Percentiles rank a stretch among this genome's conserved stretches.
phyloP scores from a whole-genome alignment of 2,797 vertebrate species.

The Platyrinchus mystaceus region DNA sequence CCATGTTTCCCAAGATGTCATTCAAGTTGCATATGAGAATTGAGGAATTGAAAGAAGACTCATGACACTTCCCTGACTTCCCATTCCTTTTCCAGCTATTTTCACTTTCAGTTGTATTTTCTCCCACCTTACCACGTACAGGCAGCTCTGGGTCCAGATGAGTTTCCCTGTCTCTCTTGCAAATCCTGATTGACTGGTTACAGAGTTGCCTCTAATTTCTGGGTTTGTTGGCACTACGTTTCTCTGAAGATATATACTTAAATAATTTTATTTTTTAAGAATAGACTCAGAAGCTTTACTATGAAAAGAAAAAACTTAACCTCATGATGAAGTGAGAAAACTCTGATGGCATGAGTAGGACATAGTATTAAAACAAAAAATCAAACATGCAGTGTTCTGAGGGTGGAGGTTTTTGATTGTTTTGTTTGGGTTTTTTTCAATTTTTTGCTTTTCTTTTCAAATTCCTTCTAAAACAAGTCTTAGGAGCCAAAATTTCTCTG shows the following conservation, averaged over 20 bases:
- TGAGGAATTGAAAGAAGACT: background rate
- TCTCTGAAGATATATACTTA: background rate
- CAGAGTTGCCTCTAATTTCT: background rate
- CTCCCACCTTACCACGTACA: background rate
- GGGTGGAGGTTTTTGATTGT: rapidly evolving
- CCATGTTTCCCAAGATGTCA: background rate
- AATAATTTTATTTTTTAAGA: background rate
- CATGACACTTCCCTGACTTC: background rate
- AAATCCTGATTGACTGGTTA: background rate
- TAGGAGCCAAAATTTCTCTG: background rate
- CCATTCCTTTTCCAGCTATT: background rate
- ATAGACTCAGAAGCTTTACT: background rate
- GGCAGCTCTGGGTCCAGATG: background rate
- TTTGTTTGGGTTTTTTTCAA: background rate
- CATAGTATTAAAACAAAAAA: background rate
- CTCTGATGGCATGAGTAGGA: background rate
- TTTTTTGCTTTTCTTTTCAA: background rate
- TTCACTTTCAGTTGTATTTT: background rate
- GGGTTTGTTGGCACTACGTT: background rate
- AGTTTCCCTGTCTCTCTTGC: background rate
- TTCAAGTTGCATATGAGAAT: background rate
- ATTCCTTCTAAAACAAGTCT: background rate
- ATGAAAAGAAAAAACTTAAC: background rate
- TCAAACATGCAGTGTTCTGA: background rate
- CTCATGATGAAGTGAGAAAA: background rate